A percentile compares a stretch with the other conserved stretches of the same genome.
Evolutionary conservation across 2,113 vertebrate genomes (phyloP).

Genomic region (Emydocephalus ijimae): DNA sequence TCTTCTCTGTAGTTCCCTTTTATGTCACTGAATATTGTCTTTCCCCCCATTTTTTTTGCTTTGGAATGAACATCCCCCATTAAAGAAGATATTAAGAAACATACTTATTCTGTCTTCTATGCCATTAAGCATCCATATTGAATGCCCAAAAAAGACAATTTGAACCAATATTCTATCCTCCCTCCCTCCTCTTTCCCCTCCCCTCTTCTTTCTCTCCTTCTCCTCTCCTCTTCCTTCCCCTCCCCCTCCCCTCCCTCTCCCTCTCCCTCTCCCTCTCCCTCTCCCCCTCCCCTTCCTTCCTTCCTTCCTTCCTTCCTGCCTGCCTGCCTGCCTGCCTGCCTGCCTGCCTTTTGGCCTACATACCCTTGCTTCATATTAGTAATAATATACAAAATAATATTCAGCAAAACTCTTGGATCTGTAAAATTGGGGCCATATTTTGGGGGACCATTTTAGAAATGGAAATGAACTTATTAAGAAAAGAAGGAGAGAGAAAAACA

Average conservation of each 20-base stretch:
- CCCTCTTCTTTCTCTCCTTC: not conserved
- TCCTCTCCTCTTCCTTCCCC: not conserved
- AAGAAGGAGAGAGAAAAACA: not conserved
- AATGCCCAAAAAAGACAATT: not conserved
- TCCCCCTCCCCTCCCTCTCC: accelerated
- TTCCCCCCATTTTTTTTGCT: not conserved
- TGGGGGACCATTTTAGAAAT: too few relatives aligned
- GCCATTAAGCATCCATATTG: not conserved
- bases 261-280: accelerated
- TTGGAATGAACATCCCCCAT: not conserved
- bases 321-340: too few relatives aligned
- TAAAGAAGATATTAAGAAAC: not conserved
- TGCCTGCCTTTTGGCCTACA: not conserved
- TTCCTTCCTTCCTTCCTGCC: accelerated
- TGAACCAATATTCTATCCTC: not conserved
- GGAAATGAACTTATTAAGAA: not conserved
- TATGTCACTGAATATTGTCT: not conserved
- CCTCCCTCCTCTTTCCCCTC: not conserved
- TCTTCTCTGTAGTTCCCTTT: not conserved
- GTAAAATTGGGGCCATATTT: not conserved
- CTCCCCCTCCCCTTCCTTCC: accelerated
- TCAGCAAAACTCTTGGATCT: not conserved
- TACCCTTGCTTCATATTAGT: not conserved
- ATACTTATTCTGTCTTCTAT: not conserved
- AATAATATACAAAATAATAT: not conserved